Evolutionary conservation across 2,113 vertebrate genomes (phyloP).

Genomic region (Chitala chitala): DNA sequence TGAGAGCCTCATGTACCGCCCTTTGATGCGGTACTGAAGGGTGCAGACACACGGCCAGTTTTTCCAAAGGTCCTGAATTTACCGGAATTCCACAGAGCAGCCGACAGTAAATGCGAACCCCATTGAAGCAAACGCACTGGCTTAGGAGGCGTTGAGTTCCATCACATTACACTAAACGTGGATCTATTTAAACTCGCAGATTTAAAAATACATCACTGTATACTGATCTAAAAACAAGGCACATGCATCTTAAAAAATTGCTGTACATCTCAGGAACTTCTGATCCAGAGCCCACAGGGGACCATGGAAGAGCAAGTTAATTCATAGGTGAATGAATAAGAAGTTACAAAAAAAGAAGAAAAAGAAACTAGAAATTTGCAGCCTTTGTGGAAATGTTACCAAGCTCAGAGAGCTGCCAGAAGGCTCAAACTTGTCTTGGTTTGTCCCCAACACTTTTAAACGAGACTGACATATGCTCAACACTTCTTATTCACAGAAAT

Average conservation of each 20-base stretch:
- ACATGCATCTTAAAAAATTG: background rate
- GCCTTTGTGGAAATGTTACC: background rate
- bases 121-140: too few relatives aligned
- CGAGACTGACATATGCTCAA: slow-evolving; percentile 35
- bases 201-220: too few relatives aligned
- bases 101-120: too few relatives aligned
- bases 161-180: too few relatives aligned
- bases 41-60: too few relatives aligned
- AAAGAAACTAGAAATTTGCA: background rate
- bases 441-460: slow-evolving; percentile 9
- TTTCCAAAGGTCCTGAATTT: too few relatives aligned
- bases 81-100: too few relatives aligned
- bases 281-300: background rate
- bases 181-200: too few relatives aligned
- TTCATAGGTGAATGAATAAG: background rate
- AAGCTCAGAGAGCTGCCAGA: background rate
- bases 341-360: background rate
- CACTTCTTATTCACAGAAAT: slow-evolving; percentile 29
- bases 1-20: too few relatives aligned
- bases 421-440: background rate
- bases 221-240: background rate
- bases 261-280: background rate
- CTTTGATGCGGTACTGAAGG: too few relatives aligned
- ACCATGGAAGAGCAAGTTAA: background rate
- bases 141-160: too few relatives aligned